Conservation (phyloP, 1,140 invertebrate genomes). For the Pollicipes pollicipes region DNA sequence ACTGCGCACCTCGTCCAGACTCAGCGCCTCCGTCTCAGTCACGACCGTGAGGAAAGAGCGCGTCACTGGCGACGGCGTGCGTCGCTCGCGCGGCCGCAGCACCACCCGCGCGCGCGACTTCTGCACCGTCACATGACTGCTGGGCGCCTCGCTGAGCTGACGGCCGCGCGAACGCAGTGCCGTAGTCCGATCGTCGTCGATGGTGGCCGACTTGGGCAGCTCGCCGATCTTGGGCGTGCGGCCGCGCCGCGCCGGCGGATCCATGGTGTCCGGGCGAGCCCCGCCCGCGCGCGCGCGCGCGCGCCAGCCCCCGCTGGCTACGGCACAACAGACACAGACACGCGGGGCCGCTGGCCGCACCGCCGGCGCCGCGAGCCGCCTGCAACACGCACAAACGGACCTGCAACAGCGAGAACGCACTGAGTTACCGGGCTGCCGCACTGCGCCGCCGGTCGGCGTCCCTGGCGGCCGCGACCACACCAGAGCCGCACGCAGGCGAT, state of each 20-base stretch:
- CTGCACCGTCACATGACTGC: background rate
- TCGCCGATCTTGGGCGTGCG: background rate
- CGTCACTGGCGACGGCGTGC: background rate
- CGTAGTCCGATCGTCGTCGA: background rate
- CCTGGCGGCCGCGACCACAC: background rate
- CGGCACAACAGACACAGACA: background rate
- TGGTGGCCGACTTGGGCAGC: background rate
- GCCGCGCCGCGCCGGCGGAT: background rate
- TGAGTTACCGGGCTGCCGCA: background rate
- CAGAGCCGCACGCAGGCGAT: background rate
- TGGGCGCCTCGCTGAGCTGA: background rate
- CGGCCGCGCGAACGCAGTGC: background rate
- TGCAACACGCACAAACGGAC: background rate
- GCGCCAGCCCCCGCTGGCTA: background rate
- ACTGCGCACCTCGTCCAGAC: slow-evolving; percentile 3
- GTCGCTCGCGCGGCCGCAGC: background rate
- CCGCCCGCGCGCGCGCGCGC: too few species aligned
- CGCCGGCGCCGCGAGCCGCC: too few species aligned
- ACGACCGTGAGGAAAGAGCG: background rate
- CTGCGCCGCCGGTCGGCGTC: too few species aligned
- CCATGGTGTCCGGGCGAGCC: background rate
- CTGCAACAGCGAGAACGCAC: background rate
- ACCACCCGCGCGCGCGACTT: background rate
- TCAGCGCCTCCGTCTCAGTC: background rate
- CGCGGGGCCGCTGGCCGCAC: too few species aligned